Percentiles rank a stretch among this genome's conserved stretches.
phyloP scores from a whole-genome alignment of 37 sponge, comb jelly and placozoan genomes.

The Haliclona indistincta region DNA sequence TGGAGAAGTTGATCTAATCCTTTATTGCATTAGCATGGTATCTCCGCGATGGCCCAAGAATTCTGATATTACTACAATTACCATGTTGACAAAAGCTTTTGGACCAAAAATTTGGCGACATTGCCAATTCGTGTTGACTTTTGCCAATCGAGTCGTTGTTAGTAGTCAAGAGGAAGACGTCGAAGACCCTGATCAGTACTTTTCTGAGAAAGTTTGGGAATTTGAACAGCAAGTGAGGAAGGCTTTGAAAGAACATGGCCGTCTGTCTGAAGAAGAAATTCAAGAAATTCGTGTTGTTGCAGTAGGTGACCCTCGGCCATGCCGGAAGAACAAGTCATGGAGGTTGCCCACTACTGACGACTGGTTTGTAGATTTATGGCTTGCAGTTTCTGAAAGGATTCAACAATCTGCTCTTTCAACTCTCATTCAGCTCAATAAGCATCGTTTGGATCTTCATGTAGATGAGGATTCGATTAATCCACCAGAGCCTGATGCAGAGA shows the following conservation, averaged over 20 bases:
- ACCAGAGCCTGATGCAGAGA: too few species aligned
- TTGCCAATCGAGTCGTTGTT: not conserved
- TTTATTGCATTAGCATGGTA: not conserved
- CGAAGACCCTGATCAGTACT: not conserved
- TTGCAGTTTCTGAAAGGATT: not conserved
- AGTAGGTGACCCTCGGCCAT: slow-evolving; percentile 3
- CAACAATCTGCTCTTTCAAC: not conserved
- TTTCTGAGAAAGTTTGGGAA: not conserved
- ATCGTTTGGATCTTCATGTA: too few species aligned
- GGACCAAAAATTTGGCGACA: not conserved
- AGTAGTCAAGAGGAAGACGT: not conserved
- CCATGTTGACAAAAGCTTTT: not conserved
- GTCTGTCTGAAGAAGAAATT: slow-evolving; percentile 1
- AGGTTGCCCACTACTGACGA: not conserved
- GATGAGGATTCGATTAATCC: too few species aligned
- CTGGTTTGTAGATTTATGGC: slow-evolving; percentile 3
- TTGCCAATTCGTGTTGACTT: not conserved
- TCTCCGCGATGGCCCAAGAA: not conserved
- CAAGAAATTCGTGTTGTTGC: not conserved
- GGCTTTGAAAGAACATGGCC: not conserved
- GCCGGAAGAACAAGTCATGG: too few species aligned
- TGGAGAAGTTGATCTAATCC: not conserved
- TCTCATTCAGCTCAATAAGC: not conserved
- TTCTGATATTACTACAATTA: not conserved
- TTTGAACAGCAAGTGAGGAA: not conserved